Percentiles rank a stretch among this genome's conserved stretches.
phyloP scores from a whole-genome alignment of 2,113 vertebrate species.

The Protobothrops flavoviridis region DNA sequence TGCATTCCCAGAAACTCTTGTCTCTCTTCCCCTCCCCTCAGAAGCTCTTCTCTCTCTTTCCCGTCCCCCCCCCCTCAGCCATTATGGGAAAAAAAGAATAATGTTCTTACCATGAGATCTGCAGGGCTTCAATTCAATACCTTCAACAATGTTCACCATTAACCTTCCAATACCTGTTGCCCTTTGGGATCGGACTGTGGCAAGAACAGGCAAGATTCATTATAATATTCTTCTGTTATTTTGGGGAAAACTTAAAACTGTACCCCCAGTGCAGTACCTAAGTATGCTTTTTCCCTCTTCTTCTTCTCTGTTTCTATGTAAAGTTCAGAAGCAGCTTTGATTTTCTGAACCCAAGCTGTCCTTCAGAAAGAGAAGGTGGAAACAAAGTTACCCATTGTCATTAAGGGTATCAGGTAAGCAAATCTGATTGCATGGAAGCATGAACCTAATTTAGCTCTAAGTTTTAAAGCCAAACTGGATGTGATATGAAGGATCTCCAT shows the following conservation, averaged over 20 bases:
- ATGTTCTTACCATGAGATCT: constrained; percentile 86
- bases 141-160: constrained; percentile 99
- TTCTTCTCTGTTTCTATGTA: constrained; percentile 99
- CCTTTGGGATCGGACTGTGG: constrained; percentile 90
- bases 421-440: not conserved
- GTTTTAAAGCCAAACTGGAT: not conserved
- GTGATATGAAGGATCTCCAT: not conserved
- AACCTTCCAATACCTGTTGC: constrained; percentile 94
- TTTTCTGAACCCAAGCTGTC: constrained; percentile 99
- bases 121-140: constrained; percentile 95
- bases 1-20: too few species aligned
- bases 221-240: not conserved
- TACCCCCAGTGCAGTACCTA: constrained; percentile 73
- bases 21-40: too few species aligned
- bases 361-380: constrained; percentile 66
- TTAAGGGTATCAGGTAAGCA: not conserved
- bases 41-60: too few species aligned
- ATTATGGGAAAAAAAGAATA: not conserved
- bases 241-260: not conserved
- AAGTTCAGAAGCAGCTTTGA: constrained; percentile 96
- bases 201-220: not conserved
- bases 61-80: too few species aligned
- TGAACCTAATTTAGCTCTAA: not conserved
- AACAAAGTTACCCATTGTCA: constrained; percentile 23
- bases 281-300: constrained; percentile 97